These are phyloP conservation scores for Bembecia ichneumoniformis DNA, from an alignment of 2,888 invertebrate genomes.

Conservation along the genomic window DNA sequence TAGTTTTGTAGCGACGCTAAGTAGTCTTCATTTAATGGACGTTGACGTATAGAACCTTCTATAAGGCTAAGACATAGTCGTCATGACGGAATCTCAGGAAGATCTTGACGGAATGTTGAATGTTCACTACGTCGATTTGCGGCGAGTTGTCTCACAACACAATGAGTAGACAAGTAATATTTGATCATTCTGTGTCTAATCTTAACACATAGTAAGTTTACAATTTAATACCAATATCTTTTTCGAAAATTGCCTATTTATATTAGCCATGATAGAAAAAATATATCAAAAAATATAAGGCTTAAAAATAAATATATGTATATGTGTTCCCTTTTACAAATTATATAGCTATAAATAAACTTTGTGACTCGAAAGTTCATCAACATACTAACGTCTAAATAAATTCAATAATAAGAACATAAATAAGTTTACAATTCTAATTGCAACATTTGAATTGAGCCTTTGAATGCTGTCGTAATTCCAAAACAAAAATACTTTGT, in stretches of 20 bases:
- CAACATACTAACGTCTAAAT: background rate
- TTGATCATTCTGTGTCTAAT: background rate
- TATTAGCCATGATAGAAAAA: too few relatives aligned
- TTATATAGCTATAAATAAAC: too few relatives aligned
- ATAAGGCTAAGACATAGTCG: background rate
- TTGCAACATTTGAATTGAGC: background rate
- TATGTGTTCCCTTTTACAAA: too few relatives aligned
- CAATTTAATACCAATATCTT: too few relatives aligned
- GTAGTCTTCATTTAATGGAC: too few relatives aligned
- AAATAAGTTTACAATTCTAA: background rate
- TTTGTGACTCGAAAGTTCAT: too few relatives aligned
- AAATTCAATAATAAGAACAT: background rate
- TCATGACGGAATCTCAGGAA: background rate
- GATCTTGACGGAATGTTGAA: background rate
- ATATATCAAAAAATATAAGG: too few relatives aligned
- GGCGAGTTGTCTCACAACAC: background rate
- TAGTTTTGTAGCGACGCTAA: too few relatives aligned
- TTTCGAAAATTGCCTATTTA: too few relatives aligned
- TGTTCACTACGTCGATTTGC: background rate
- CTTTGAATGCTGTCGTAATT: slow-evolving; percentile 12
- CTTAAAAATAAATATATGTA: too few relatives aligned
- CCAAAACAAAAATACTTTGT: slow-evolving; percentile 14
- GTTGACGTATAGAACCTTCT: too few relatives aligned
- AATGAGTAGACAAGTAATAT: background rate
- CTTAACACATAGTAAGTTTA: background rate